Base-by-base conservation (phyloP, 92 coral and sea anemone genomes). In the Palythoa caribaeorum region DNA sequence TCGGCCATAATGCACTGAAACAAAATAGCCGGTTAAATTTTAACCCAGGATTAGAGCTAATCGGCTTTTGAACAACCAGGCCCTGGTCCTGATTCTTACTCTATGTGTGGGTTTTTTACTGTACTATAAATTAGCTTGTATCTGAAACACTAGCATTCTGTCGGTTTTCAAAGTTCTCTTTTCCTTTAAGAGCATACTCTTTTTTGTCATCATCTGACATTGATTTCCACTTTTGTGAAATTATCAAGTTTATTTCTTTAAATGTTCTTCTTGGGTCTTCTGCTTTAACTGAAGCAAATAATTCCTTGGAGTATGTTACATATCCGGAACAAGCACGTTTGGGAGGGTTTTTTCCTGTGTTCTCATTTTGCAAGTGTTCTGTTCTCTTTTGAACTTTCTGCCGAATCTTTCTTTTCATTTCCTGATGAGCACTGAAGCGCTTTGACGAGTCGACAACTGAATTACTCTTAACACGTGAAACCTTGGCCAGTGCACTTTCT, bases 261-360 rank as follows among this genome's bases (percentile, higher is more conserved):
- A 71, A 71, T 71, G 76, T 71, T 71, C 76, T 71, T 38, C 47
- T 71, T 71, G 76, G 76, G 76, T 71, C 44, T 9, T 36, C 76
- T 35, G 40, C 76, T 71, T 38, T 71, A 71, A 71, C 8, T 71
- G 76, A 71, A 7, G 76, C 44, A 36, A 71, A 71, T 71, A 71
- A 71, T 71, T 71, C 76, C 76, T 71, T 71, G 4, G 76, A 71
- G 48, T 71, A 71, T 35, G 76, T 13, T 35, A 71, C 48, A 38
- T 28, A 71, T 35, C 76, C 76, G n/a, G 76, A 35, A 71, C 76
- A 71, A 38, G 76, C 76, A 71, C 76, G 76, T 38, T 71, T 71
- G 40, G 76, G 76, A 36, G 76, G 47, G 0, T 71, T 36, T 71
- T 71, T 71, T 71, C 10, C 44, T 35, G n/a, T 36, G 8, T 36